These are phyloP conservation scores for Drosophila fulvimacula DNA, from an alignment of 2,888 invertebrate species.

Conservation along the genomic window DNA sequence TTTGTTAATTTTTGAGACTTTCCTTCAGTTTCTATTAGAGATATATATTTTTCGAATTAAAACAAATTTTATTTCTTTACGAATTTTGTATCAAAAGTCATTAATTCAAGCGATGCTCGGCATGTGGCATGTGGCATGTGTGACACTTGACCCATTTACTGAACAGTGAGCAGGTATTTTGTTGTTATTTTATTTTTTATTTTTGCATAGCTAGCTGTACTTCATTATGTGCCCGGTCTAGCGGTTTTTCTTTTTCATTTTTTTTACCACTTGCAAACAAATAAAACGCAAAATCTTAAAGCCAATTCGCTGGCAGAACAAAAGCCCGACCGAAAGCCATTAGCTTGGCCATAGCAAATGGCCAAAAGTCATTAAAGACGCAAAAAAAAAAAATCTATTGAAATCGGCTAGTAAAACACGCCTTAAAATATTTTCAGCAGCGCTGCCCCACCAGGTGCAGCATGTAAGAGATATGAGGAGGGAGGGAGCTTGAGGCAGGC, in stretches of 20 bases:
- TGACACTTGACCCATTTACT: conserved; percentile 46
- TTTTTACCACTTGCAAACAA: conserved; percentile 26
- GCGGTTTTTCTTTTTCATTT: conserved; percentile 29
- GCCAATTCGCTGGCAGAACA: conserved; percentile 62
- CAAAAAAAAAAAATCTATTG: conserved; percentile 68
- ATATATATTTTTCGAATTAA: neutral
- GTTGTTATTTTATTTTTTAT: neutral
- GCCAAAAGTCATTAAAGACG: conserved; percentile 74
- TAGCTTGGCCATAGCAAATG: conserved; percentile 46
- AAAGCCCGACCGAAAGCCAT: conserved; percentile 64
- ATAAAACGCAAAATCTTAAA: conserved; percentile 24
- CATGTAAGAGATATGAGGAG: neutral
- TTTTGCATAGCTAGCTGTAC: conserved; percentile 29
- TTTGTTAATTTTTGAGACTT: neutral
- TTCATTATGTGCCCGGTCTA: conserved; percentile 31
- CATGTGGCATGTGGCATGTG: conserved; percentile 13
- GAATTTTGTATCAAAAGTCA: conserved; percentile 19
- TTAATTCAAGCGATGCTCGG: conserved; percentile 28
- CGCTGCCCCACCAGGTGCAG: conserved; percentile 28
- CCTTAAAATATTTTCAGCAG: conserved; percentile 61
- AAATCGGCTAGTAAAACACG: conserved; percentile 62
- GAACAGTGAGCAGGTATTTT: conserved; percentile 23
- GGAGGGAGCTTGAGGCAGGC: neutral
- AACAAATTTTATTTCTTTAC: conserved; percentile 5
- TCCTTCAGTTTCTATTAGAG: neutral